These are phyloP conservation scores for Montifringilla adamsi DNA, from an alignment of 2,113 vertebrate species.

Conservation along the genomic window DNA sequence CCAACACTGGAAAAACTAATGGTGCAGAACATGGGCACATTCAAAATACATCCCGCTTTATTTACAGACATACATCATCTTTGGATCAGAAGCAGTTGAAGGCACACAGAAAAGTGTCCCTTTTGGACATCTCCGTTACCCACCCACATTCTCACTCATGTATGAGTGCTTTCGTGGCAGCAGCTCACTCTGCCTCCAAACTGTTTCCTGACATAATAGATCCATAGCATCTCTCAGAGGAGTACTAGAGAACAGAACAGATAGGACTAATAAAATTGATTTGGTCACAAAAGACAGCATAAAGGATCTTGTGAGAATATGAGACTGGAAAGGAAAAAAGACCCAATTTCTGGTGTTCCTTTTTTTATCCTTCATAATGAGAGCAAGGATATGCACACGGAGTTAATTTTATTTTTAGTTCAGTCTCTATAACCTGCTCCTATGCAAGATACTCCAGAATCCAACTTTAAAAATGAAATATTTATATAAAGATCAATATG, in stretches of 20 bases:
- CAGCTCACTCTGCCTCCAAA: background rate
- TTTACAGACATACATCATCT: background rate
- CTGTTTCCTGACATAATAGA: background rate
- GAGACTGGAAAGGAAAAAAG: background rate
- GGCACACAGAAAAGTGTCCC: background rate
- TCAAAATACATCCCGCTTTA: background rate
- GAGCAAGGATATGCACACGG: background rate
- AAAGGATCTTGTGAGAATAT: background rate
- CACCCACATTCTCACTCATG: background rate
- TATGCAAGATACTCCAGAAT: background rate
- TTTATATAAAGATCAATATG: constrained; percentile 1
- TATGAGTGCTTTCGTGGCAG: background rate
- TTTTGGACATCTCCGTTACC: background rate
- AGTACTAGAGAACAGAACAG: background rate
- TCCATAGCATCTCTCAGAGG: background rate
- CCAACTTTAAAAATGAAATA: constrained; percentile 12
- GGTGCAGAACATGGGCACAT: background rate
- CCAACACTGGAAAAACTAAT: background rate
- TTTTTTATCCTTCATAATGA: background rate
- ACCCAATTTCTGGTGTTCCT: background rate
- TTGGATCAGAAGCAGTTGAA: background rate
- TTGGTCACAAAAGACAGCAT: background rate
- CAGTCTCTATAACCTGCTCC: background rate
- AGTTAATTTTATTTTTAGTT: background rate
- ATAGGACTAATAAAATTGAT: background rate